A percentile compares a stretch with the other conserved stretches of the same genome.
Evolutionary conservation across 2,888 invertebrate genomes (phyloP).

Genomic region (Apamea sordens): DNA sequence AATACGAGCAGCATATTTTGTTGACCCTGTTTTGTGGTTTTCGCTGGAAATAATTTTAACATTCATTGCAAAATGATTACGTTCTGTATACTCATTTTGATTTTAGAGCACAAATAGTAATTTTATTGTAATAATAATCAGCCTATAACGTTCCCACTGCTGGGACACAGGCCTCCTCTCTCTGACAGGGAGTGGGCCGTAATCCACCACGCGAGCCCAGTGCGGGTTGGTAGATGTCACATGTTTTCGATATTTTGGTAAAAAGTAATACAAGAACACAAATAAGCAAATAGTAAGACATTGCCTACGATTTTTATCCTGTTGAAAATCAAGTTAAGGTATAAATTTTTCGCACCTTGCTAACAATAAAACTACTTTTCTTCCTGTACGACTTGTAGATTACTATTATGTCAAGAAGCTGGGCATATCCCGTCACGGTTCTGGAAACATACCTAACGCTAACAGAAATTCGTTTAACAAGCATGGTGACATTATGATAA

Average conservation of each 20-base stretch:
- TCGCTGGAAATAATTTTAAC: slow-evolving; percentile 21
- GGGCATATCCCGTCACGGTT: background rate
- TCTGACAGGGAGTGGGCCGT: too few relatives aligned
- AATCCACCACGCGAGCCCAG: too few relatives aligned
- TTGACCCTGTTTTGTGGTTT: slow-evolving; percentile 43
- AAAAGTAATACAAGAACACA: background rate
- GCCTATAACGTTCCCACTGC: too few relatives aligned
- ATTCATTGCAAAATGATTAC: slow-evolving; percentile 33
- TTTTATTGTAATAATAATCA: too few relatives aligned
- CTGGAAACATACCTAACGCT: slow-evolving; percentile 9
- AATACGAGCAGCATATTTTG: slow-evolving; percentile 44
- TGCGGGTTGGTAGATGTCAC: too few relatives aligned
- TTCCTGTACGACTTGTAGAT: background rate
- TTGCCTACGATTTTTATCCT: background rate
- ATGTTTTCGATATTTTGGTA: too few relatives aligned
- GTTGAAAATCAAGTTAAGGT: background rate
- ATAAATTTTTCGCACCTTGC: background rate
- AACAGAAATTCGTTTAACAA: background rate
- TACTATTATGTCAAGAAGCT: background rate
- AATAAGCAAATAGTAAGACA: background rate
- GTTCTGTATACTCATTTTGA: slow-evolving; percentile 19
- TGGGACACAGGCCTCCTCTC: too few relatives aligned
- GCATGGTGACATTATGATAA: background rate
- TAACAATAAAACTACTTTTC: background rate
- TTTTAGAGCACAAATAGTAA: slow-evolving; percentile 6